phyloP scores from a whole-genome alignment of 1,140 invertebrate genomes.

The Listronotus bonariensis region DNA sequence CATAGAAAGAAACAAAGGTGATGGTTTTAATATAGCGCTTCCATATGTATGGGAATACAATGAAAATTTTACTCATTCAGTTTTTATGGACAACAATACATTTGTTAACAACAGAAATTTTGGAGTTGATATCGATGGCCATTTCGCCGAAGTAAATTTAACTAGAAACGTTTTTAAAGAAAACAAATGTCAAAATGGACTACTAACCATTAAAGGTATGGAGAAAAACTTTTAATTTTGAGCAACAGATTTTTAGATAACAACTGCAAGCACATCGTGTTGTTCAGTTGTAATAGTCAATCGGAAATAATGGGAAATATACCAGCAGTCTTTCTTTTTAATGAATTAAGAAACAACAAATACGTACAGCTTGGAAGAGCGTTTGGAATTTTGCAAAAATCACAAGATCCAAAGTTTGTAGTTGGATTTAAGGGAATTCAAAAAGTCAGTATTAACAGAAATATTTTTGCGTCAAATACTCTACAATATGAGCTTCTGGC shows the following conservation, averaged over 20 bases:
- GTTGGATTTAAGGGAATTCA: constrained; percentile 94
- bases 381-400: constrained; percentile 53
- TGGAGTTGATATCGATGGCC: constrained; percentile 83
- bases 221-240: constrained; percentile 92
- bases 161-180: constrained; percentile 83
- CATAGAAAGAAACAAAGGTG: constrained; percentile 79
- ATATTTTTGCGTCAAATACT: constrained; percentile 87
- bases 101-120: constrained; percentile 88
- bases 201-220: constrained; percentile 91
- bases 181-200: constrained; percentile 81
- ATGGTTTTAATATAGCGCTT: constrained; percentile 82
- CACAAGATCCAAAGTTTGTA: constrained; percentile 74
- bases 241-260: constrained; percentile 81
- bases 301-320: constrained; percentile 89
- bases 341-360: constrained; percentile 78
- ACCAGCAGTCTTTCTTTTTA: constrained; percentile 76
- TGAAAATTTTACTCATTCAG: constrained; percentile 90
- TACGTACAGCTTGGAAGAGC: constrained; percentile 50
- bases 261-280: constrained; percentile 81
- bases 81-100: constrained; percentile 84
- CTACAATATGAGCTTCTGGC: constrained; percentile 92
- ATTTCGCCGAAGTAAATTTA: constrained; percentile 86
- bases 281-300: constrained; percentile 89
- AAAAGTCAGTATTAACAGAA: constrained; percentile 87
- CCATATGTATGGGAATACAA: constrained; percentile 96